Conservation (phyloP, 2,113 vertebrate genomes). For the Sardina pilchardus region DNA sequence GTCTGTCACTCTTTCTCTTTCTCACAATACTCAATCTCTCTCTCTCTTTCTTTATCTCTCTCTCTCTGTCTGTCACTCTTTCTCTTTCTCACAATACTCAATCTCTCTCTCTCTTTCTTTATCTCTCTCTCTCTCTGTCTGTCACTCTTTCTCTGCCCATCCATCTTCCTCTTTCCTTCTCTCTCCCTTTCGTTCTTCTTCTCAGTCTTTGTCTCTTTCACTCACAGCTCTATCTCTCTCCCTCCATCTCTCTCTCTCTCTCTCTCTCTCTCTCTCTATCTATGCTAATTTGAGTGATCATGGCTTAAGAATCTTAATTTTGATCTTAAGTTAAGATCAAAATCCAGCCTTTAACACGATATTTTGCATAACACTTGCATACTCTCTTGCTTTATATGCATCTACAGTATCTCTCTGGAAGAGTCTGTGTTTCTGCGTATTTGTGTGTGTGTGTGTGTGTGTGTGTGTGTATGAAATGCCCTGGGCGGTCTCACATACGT, state of each 20-base stretch:
- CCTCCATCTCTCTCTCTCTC: background rate
- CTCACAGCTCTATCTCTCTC: background rate
- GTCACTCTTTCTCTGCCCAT: background rate
- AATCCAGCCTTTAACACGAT: no score
- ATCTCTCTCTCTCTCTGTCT: background rate
- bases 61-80: background rate
- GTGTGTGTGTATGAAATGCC: background rate
- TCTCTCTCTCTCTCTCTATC: background rate
- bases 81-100: no score
- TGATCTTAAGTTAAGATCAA: no score
- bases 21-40: background rate
- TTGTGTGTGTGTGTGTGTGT: slow-evolving; percentile 1
- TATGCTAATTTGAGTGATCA: background rate
- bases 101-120: background rate
- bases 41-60: background rate
- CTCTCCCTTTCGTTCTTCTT: no score
- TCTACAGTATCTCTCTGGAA: no score
- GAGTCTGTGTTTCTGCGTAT: background rate
- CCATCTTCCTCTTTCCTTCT: background rate
- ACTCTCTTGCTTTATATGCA: no score
- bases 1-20: no score
- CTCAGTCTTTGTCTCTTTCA: no score
- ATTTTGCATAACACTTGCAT: no score
- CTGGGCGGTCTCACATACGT: slow-evolving; percentile 71
- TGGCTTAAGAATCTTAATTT: no score